These are phyloP conservation scores for Pygocentrus nattereri DNA, from an alignment of 2,797 vertebrate species.

Conservation along the genomic window DNA sequence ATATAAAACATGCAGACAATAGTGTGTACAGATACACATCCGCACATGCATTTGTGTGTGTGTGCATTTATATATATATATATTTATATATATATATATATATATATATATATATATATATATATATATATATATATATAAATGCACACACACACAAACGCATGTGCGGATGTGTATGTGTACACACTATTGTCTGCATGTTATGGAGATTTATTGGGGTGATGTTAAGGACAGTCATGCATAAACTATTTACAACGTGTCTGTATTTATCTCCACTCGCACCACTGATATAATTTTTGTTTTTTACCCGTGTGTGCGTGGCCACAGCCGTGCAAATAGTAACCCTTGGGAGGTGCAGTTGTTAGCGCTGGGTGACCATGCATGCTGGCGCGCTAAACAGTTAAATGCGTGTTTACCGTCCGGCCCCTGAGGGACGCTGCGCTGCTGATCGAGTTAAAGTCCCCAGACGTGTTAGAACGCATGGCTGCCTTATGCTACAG, in stretches of 20 bases:
- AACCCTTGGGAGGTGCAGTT: conserved; percentile 46
- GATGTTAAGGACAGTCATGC: background rate
- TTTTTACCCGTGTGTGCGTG: conserved; percentile 9
- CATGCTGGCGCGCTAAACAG: conserved; percentile 58
- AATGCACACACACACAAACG: too few relatives aligned
- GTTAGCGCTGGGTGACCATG: conserved; percentile 48
- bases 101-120: too few relatives aligned
- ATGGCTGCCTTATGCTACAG: conserved; percentile 54
- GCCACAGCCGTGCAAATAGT: conserved; percentile 31
- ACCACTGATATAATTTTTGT: background rate
- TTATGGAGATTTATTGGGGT: background rate
- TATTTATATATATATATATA: too few relatives aligned
- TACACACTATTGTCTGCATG: background rate
- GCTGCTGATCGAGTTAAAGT: conserved; percentile 54
- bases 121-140: too few relatives aligned
- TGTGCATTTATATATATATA: too few relatives aligned
- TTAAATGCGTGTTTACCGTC: conserved; percentile 65
- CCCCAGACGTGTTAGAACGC: conserved; percentile 54
- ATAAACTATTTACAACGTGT: background rate
- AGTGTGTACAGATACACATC: too few relatives aligned
- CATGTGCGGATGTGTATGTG: too few relatives aligned
- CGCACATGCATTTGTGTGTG: too few relatives aligned
- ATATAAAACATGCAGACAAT: too few relatives aligned
- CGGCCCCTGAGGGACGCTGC: conserved; percentile 53
- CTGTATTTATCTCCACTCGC: background rate